Conservation (phyloP, 2,113 vertebrate genomes). For the Gavia stellata region DNA sequence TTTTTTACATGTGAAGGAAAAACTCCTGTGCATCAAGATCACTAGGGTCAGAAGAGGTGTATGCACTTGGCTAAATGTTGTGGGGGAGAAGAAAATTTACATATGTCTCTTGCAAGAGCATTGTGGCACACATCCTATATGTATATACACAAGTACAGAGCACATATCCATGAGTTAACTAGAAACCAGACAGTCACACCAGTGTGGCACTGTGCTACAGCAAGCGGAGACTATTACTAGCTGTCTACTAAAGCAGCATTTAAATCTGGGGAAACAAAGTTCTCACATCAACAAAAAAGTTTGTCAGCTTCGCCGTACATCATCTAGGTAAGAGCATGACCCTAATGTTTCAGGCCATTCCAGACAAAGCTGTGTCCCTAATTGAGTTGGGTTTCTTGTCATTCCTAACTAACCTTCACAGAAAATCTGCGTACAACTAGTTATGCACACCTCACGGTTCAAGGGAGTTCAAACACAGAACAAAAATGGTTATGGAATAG, state of each 20-base stretch:
- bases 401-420: not conserved
- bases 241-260: not conserved
- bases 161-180: not conserved
- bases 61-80: not conserved
- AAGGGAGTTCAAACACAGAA: not conserved
- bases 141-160: not conserved
- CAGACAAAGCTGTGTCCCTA: not conserved
- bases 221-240: not conserved
- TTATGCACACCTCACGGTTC: accelerated
- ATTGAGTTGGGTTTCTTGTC: not conserved
- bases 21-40: not conserved
- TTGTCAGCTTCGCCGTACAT: not conserved
- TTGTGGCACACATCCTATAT: not conserved
- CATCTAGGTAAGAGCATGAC: not conserved
- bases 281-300: not conserved
- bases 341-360: not conserved
- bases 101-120: not conserved
- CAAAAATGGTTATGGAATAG: not conserved
- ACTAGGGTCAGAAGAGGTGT: not conserved
- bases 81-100: not conserved
- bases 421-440: not conserved
- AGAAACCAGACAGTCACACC: not conserved
- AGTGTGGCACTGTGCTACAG: not conserved
- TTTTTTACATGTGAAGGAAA: not conserved
- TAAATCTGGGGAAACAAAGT: not conserved